Evolutionary conservation across 92 coral and sea anemone species (phyloP), one percentile per base, ranked within the genome.

Genomic region (Porites rus): DNA sequence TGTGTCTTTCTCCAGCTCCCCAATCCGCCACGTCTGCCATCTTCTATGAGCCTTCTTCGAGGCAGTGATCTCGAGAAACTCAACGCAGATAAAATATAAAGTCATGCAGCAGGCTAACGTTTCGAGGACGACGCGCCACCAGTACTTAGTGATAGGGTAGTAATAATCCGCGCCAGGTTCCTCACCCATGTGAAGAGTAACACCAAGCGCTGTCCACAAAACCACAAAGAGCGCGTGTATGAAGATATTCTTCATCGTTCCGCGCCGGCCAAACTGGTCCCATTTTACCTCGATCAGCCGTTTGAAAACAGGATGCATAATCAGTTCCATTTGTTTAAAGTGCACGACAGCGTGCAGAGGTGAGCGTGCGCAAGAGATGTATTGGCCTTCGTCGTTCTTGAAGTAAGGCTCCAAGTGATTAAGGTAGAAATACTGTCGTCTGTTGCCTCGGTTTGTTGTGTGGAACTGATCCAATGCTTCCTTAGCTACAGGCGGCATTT

Each of bases 401-500:
- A 78, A 79, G 70, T 65, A 66, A 51, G 99, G 98, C 61, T 91
- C 99, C 12, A 97, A 86, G 52, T 93, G 88, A 67, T 97, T 95
- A 1, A 97, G 91, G 84, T 97, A 97, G 81, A 94, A 97, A 81
- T 95, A 95, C 90, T 97, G 99, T 62, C 92, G 89, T 80, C 99
- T 91, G 82, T 93, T 97, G 0, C 97, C 99, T 13, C 99, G 90
- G 87, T 97, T 97, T 2, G 96, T 93, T n/a, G 96, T 93, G 82
- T 95, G 99, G 79, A 97, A 95, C 88, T 97, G 99, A 52, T 95
- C 97, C 91, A 97, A 88, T 12, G 98, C 99, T 69, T 93, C 96
- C 70, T 95, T 97, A 46, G 99, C 99, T 7, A 97, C 99, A 9
- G 99, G 98, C 31, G 99, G 98, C 99, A 97, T 97, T 78, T 97